Percentiles rank a stretch among this genome's conserved stretches.
Evolutionary conservation across 92 coral and sea anemone genomes (phyloP).

Genomic region (Palythoa caribaeorum): DNA sequence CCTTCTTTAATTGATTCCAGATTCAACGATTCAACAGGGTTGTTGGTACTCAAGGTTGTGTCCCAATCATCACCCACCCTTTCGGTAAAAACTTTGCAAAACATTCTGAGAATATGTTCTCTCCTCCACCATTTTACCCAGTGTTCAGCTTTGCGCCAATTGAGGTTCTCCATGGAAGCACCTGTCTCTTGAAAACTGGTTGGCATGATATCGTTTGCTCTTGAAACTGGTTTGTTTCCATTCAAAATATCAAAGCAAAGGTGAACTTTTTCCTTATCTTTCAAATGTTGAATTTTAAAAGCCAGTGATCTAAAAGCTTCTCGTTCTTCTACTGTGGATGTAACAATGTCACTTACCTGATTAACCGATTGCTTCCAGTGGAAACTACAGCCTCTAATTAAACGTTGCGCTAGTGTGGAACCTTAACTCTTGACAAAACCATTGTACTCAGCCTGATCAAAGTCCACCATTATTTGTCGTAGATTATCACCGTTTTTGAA

Average conservation of each 20-base stretch:
- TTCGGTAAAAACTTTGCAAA: constrained; percentile 46
- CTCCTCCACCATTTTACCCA: constrained; percentile 67
- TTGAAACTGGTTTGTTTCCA: constrained; percentile 31
- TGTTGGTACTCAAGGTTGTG: constrained; percentile 50
- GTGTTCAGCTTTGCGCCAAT: constrained; percentile 28
- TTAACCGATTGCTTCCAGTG: constrained; percentile 64
- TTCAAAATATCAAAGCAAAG: constrained; percentile 50
- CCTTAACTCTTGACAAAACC: constrained; percentile 50
- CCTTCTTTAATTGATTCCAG: constrained; percentile 58
- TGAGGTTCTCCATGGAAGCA: not conserved
- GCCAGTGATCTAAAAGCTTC: not conserved
- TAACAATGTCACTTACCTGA: constrained; percentile 47
- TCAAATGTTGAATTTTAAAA: not conserved
- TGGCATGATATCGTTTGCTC: constrained; percentile 39
- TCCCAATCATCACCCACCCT: constrained; percentile 66
- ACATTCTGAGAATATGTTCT: constrained; percentile 52
- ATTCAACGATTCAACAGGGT: constrained; percentile 65
- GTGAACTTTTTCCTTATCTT: constrained; percentile 23
- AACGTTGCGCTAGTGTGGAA: not conserved
- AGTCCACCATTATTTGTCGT: constrained; percentile 59
- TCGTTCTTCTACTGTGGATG: constrained; percentile 3
- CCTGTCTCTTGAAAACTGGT: not conserved
- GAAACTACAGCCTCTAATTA: constrained; percentile 60
- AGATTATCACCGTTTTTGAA: constrained; percentile 17
- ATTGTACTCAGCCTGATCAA: not conserved